Evolutionary conservation across 1,140 invertebrate species (phyloP), one percentile per base, ranked within the genome.

Genomic region (Drosophila nasuta): DNA sequence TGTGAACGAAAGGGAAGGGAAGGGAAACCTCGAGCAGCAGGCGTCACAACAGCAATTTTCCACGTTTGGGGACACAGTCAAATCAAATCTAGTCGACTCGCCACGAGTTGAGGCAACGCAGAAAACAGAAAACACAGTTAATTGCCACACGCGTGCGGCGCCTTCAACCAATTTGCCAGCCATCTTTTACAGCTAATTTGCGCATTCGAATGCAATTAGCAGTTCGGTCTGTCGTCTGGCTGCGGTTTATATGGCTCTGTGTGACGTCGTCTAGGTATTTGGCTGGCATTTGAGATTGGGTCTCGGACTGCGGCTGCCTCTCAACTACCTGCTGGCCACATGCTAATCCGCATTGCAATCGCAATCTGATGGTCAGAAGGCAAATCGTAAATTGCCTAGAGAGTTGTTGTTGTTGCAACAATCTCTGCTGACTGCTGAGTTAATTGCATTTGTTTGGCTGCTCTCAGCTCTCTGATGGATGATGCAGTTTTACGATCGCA

Each of bases 191-290:
- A 70, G 60, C 66, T 63, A 75, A 75, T 75, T 75, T 70, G 59
- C 58, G 57, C 72, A 75, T 75, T 75, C 65, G 33, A 75, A 75
- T 75, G 65, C 65, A 75, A 75, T 75, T 75, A 75, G 51, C 65
- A 49, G 51, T 51, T 46, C 25, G 20, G 17, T 17, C 17, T 25
- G 20, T 57, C 49, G 41, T 30, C 63, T 60, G 41, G 28, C 4
- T 7, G 20, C 20, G 20, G 20, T 25, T 25, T 25, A 25, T 25
- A 25, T 25, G 20, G 20, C 20, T 25, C 20, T 25, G 20, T 25
- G n/a, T 33, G 52, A 33, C 30, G 20, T 25, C 2, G 35, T 38
- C 35, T 38, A 10, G 35, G 35, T 38, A 10, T 41, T 13, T 25
- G 20, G 20, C 20, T 25, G 20, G 20, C 20, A 25, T 25, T 25